These are phyloP conservation scores for Cyphomyrus discorhynchus DNA, from an alignment of 2,113 vertebrate genomes.

Conservation along the genomic window DNA sequence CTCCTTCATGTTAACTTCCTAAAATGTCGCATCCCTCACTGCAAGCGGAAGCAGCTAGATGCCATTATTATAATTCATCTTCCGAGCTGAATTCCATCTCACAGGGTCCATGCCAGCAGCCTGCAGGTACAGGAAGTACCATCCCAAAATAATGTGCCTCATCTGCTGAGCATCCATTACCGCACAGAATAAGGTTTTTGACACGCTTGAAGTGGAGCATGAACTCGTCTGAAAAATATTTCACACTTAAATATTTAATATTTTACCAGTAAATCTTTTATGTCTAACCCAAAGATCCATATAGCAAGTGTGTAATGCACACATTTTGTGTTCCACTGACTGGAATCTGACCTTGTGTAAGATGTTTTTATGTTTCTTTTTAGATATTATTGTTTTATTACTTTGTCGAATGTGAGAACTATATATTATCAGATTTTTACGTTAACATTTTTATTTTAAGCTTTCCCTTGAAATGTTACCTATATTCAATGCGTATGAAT, in stretches of 20 bases:
- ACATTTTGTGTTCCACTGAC: neutral
- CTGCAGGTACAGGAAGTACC: neutral
- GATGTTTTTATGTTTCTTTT: neutral
- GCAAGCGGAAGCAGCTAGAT: neutral
- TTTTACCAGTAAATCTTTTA: neutral
- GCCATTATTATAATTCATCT: conserved; percentile 16
- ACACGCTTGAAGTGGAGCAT: neutral
- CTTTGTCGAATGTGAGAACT: neutral
- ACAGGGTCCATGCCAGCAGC: neutral
- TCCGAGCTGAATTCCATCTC: neutral
- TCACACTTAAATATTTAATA: neutral
- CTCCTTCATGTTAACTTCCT: neutral
- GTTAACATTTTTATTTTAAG: neutral
- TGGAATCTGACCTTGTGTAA: neutral
- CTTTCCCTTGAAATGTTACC: neutral
- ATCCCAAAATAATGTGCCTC: neutral
- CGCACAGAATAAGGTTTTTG: neutral
- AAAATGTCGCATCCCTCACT: neutral
- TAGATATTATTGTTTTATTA: neutral
- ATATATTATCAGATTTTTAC: neutral
- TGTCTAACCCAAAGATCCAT: neutral
- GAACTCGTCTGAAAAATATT: neutral
- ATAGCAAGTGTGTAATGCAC: neutral
- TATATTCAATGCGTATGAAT: neutral
- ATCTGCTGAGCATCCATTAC: conserved; percentile 3